These are phyloP conservation scores for Guaruba guarouba DNA, from an alignment of 2,113 vertebrate species.

Conservation along the genomic window DNA sequence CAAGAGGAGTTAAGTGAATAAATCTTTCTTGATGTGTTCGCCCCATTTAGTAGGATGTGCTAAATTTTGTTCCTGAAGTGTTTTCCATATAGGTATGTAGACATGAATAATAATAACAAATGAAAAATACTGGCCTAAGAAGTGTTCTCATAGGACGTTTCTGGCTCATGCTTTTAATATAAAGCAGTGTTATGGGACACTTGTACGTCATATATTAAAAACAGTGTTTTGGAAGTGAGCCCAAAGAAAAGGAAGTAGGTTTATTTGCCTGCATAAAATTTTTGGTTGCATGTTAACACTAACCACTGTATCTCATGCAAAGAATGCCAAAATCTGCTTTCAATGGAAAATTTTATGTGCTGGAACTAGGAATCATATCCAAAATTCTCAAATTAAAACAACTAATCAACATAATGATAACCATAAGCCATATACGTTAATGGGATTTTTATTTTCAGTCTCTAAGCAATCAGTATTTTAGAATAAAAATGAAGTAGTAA, in stretches of 20 bases:
- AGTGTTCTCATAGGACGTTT: constrained; percentile 50
- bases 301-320: constrained; percentile 66
- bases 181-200: constrained; percentile 48
- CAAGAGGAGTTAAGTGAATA: neutral
- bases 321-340: constrained; percentile 67
- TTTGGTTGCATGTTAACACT: constrained; percentile 71
- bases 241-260: constrained; percentile 63
- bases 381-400: constrained; percentile 63
- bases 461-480: constrained; percentile 27
- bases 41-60: neutral
- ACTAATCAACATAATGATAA: constrained; percentile 63
- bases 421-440: constrained; percentile 33
- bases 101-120: neutral
- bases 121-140: constrained; percentile 44
- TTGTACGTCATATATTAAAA: constrained; percentile 65
- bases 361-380: constrained; percentile 43
- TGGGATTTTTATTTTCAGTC: constrained; percentile 11
- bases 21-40: neutral
- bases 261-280: constrained; percentile 69
- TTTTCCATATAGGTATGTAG: constrained; percentile 20
- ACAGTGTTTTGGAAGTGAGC: constrained; percentile 57
- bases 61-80: neutral
- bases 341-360: constrained; percentile 67
- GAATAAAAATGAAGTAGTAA: neutral
- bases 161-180: constrained; percentile 54